These are phyloP conservation scores for Phalacrocorax aristotelis DNA, from an alignment of 2,113 vertebrate species.

Conservation along the genomic window DNA sequence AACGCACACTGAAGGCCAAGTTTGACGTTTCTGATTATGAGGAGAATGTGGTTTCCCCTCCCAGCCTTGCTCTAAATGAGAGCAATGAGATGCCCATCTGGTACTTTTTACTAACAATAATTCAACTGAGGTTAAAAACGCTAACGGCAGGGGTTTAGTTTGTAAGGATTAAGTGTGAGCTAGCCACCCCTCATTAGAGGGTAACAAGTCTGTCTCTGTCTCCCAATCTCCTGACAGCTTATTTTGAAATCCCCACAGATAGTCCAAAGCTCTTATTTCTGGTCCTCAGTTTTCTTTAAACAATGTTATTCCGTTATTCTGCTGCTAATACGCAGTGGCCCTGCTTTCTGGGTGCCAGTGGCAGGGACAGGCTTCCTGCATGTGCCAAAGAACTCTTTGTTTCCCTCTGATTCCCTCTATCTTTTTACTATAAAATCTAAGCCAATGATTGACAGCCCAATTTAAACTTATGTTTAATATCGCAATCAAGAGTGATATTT, in stretches of 20 bases:
- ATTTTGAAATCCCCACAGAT: neutral
- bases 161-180: neutral
- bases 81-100: neutral
- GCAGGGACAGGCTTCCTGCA: neutral
- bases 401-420: neutral
- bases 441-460: neutral
- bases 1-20: neutral
- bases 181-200: neutral
- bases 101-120: neutral
- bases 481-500: neutral
- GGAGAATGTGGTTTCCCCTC: neutral
- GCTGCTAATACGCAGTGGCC: neutral
- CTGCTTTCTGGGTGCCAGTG: neutral
- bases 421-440: neutral
- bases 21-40: neutral
- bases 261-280: neutral
- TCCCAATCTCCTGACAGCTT: neutral
- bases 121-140: neutral
- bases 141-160: neutral
- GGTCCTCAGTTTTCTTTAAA: neutral
- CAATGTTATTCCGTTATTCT: neutral
- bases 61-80: accelerated
- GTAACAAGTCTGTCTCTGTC: neutral
- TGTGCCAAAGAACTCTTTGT: neutral
- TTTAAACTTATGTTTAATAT: neutral